phyloP scores from a whole-genome alignment of 53 echinoderm and acorn worm species.

The Paracentrotus lividus region DNA sequence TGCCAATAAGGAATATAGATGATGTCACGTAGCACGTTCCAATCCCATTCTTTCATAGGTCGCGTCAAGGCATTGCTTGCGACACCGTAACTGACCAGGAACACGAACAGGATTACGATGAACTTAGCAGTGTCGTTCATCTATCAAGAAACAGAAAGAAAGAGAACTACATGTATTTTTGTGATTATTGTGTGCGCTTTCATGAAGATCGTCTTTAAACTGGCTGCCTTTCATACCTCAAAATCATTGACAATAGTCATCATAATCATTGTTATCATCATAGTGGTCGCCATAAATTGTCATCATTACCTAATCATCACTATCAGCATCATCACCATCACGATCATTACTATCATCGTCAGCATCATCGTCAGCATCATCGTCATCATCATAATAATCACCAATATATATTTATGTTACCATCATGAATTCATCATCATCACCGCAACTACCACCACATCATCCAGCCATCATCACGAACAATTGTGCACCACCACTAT shows the following conservation, averaged over 20 bases:
- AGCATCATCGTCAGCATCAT: neutral
- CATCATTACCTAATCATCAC: too few species aligned
- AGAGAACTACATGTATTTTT: neutral
- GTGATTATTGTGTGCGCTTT: too few species aligned
- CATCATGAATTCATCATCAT: too few species aligned
- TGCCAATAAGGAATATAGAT: constrained; percentile 95
- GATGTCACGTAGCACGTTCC: constrained; percentile 76
- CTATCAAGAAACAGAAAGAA: constrained; percentile 40
- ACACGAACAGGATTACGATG: constrained; percentile 90
- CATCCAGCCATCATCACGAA: too few species aligned
- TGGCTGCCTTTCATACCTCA: too few species aligned
- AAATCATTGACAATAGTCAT: too few species aligned
- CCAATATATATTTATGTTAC: too few species aligned
- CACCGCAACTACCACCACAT: too few species aligned
- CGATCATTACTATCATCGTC: neutral
- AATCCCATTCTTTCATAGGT: constrained; percentile 75
- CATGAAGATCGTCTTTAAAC: too few species aligned
- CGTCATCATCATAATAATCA: neutral
- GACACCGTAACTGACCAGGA: constrained; percentile 90
- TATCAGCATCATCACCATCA: too few species aligned
- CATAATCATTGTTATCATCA: neutral
- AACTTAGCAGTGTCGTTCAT: constrained; percentile 85
- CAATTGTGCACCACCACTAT: too few species aligned
- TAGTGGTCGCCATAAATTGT: neutral
- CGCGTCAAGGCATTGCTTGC: constrained; percentile 84